These are phyloP conservation scores for Rotaria sp. DNA, from an alignment of 2,888 invertebrate species.

Conservation along the genomic window DNA sequence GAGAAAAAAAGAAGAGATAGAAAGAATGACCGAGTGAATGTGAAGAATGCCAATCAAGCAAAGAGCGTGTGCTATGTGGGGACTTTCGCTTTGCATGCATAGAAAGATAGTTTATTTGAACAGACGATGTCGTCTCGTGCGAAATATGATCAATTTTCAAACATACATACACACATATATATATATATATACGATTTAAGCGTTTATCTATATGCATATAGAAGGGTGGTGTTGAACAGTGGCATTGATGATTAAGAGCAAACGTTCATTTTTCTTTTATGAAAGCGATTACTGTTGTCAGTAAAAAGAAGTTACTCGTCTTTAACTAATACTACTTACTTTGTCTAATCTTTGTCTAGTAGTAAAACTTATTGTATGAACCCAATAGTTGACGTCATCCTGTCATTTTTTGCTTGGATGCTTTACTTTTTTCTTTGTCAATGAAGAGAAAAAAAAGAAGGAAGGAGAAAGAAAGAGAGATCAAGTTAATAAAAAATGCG, in stretches of 20 bases:
- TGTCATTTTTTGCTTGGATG: not conserved
- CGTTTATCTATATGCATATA: not conserved
- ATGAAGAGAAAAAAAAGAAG: not conserved
- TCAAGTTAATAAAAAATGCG: constrained; percentile 12
- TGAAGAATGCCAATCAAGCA: not conserved
- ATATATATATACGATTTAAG: not conserved
- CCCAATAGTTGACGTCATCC: not conserved
- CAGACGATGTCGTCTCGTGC: not conserved
- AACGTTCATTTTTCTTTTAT: not conserved
- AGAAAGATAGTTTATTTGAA: not conserved
- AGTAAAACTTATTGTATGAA: not conserved
- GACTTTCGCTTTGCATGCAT: not conserved
- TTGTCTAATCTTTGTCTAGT: not conserved
- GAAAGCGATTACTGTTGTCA: not conserved
- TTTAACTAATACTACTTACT: not conserved
- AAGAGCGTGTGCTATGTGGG: not conserved
- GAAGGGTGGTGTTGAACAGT: not conserved
- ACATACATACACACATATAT: not conserved
- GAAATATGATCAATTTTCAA: not conserved
- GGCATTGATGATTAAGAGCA: not conserved
- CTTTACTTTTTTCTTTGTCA: not conserved
- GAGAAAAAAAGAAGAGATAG: not conserved
- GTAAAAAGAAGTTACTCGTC: not conserved
- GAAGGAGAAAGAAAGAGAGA: not conserved
- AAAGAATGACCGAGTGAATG: not conserved